Base-by-base conservation (phyloP, 2,888 invertebrate genomes). In the Busseola fusca region DNA sequence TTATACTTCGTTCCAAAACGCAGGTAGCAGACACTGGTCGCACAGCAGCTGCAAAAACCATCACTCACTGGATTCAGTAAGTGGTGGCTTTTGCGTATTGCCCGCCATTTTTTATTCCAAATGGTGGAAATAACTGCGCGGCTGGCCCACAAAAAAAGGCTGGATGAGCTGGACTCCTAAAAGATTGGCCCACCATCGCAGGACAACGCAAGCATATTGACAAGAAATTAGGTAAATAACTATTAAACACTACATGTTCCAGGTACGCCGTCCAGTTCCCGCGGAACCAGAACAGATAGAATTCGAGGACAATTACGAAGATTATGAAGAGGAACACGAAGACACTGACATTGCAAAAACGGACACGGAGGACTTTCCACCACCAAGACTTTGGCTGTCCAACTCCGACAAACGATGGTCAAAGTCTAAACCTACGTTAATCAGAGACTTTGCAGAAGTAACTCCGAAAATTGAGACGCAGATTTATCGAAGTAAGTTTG, bases 211-310 rank as follows among this genome's bases (percentile, higher is more conserved):
- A 18, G 6, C 45, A 18, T 18, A 45, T 18, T 14, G 14, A 16
- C 18, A 42, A 16, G 4, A 45, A 18, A 18, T 3, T 18, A 59
- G 25, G 25, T 59, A 34, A 12, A 34, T 58, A 37, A 12, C 6
- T 25, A 14, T n/a, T 45, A 16, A 16, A 16, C 14, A 62, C 30
- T 30, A 10, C 1, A 48, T 34, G 6, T n/a, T 48, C 18, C 42
- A 80, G 80, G 74, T 81, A 21, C 80, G 81, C 10, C 65, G 42
- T 10, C 58, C 74, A 1, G 2, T 69, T 1, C 40, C 64, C 1
- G 10, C 68, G 1, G 82, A 82, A 42, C 50, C 48, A 6, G 81
- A 86, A 21, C 74, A 84, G 9, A 52, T 74, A 9, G 72, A 79
- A 34, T 9, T 74, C 1, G 80, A 80, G 1, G 70, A 72, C 7